Evolutionary conservation across 2,113 vertebrate species (phyloP), one percentile per base, ranked within the genome.

Genomic region (Hemicordylus capensis): DNA sequence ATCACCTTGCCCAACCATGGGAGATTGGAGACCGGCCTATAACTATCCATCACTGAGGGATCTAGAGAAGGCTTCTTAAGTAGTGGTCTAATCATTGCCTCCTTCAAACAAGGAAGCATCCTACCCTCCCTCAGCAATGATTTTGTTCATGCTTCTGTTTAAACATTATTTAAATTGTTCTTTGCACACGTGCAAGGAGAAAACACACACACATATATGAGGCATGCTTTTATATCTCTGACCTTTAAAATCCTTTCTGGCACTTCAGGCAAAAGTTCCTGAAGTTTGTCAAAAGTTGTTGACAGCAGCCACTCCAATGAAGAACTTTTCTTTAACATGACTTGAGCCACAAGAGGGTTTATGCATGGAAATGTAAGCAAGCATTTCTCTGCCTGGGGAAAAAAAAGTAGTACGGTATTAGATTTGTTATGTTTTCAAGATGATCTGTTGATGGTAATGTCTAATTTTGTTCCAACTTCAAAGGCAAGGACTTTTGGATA

Each of bases 191-290:
- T 54, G 17, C 48, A 51, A 8, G 48, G 48, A 46, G 22, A 1
- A 17, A 88, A 90, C 10, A 61, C 24, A 59, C 15, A 61, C 28
- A 51, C 12, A 8, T 54, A 37, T 9, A 26, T 31, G 58, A 34
- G 42, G n/a, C 10, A 34, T 58, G 67, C 61, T 42, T 67, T 39
- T 20, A 76, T 42, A 80, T 46, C 28, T 80, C 93, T 90, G 83
- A 99, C 98, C 98, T 99, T 98, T 84, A 98, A 92, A 69, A 98
- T 96, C 95, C 98, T 98, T 87, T 95, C 96, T 87, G 98, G 97
- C 88, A 99, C 95, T 80, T 98, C 96, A 80, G 98, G 98, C 17
- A 99, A 89, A 85, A 98, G 94, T 87, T 97, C 90, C 78, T 96
- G 93, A 74, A 99, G 97, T 92, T 98, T 95, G 80, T 94, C 37